Base-by-base conservation (phyloP, 2,888 invertebrate genomes). In the Platypus cylindrus region DNA sequence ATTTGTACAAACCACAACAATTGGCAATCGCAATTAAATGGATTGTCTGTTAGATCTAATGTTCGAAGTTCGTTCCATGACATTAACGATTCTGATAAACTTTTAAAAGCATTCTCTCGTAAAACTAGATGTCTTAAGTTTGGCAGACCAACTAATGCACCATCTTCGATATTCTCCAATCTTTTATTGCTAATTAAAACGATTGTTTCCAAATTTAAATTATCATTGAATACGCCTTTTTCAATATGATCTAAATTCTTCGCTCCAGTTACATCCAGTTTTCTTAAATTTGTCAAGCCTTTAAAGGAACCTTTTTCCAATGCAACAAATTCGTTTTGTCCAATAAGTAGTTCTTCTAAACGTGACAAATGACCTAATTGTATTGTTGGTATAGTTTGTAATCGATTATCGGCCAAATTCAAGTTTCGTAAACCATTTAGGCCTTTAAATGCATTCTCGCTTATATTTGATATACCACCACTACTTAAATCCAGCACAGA, bases 31-130 rank as follows among this genome's bases (percentile, higher is more conserved):
- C 89, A 89, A 38, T 73, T 67, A 32, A 89, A 66, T 1, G 85
- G 85, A 54, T 87, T 87, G 51, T 86, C 85, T 2, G 81, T 78
- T 22, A 89, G 65, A 53, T 86, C 86, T 12, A 89, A 59, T 12
- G 73, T 71, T 30, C 75, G 70, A 20, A 87, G 62, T 51, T 84
- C 85, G 45, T 73, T 75, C 70, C 85, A 87, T 15, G 82, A 74
- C 23, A 84, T 78, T 30, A 84, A 70, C 0, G 78, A 74, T 59
- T 87, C 86, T n/a, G 79, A 72, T 40, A 89, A 66, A 3, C 74
- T 73, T 38, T 70, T 68, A 24, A 44, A 40, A 46, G 87, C 72
- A 57, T 87, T 87, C 52, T 85, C 85, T 49, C 77, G 74, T 16
- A 89, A 61, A 17, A 78, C 72, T 23, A 89, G 68, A 47, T 81